A percentile compares a stretch with the other conserved stretches of the same genome.
These are phyloP conservation scores for Fregata magnificens DNA, from an alignment of 2,113 vertebrate genomes.

Conservation along the genomic window DNA sequence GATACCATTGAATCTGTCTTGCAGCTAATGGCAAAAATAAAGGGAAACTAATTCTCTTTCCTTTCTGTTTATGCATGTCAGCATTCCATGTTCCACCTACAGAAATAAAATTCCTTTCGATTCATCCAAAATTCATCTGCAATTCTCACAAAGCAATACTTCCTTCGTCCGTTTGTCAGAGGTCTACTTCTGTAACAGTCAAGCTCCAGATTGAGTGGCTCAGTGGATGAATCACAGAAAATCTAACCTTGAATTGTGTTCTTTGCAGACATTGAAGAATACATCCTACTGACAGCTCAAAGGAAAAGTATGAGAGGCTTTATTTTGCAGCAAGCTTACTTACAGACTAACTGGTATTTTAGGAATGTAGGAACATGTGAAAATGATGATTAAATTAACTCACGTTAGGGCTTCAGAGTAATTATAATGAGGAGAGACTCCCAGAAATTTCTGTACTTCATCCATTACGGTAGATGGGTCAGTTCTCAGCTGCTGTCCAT, in stretches of 20 bases:
- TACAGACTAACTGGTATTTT: neutral
- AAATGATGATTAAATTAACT: conserved; percentile 69
- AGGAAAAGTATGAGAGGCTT: neutral
- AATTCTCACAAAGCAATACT: neutral
- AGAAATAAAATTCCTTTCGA: neutral
- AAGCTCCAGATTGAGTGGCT: neutral
- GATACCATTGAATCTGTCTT: neutral
- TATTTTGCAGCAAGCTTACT: neutral
- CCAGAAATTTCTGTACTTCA: conserved; percentile 95
- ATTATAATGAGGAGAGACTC: conserved; percentile 92
- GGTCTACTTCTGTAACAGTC: neutral
- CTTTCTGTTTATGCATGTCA: neutral
- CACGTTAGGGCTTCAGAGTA: conserved; percentile 96
- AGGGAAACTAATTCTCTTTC: neutral
- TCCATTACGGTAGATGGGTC: conserved; percentile 94
- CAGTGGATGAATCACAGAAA: neutral
- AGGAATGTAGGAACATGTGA: neutral
- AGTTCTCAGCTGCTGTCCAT: conserved; percentile 92
- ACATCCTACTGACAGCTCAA: neutral
- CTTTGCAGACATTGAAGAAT: neutral
- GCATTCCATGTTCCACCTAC: neutral
- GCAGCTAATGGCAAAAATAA: neutral
- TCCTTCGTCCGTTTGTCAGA: neutral
- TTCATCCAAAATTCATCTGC: neutral
- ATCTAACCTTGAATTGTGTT: neutral